Evolutionary conservation across 2,888 invertebrate genomes (phyloP).

Genomic region (Ochropacha duplaris): DNA sequence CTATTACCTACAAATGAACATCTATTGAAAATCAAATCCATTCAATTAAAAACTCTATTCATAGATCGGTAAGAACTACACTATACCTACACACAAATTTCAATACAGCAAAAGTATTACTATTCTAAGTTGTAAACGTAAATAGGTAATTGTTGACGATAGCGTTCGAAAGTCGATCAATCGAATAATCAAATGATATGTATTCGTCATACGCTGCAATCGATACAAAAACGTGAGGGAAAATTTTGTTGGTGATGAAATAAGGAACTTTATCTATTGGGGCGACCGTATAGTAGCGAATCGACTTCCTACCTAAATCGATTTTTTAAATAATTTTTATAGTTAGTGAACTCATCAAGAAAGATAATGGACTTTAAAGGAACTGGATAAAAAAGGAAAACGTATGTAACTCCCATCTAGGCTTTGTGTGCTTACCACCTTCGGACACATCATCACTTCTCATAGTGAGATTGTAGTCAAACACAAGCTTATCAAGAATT

Average conservation of each 20-base stretch:
- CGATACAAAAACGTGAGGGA: constrained; percentile 47
- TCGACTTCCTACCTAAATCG: background rate
- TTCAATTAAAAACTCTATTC: background rate
- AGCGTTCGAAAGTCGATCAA: constrained; percentile 42
- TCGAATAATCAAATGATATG: constrained; percentile 52
- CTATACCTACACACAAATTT: background rate
- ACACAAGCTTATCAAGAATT: too few species aligned
- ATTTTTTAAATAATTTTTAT: background rate
- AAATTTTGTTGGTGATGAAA: constrained; percentile 32
- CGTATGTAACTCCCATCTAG: too few species aligned
- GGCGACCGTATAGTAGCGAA: background rate
- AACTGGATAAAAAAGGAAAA: too few species aligned
- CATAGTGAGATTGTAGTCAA: too few species aligned
- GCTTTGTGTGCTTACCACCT: too few species aligned
- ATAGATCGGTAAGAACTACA: background rate
- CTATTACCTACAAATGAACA: background rate
- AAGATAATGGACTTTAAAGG: too few species aligned
- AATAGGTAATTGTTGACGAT: constrained; percentile 30
- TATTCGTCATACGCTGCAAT: constrained; percentile 41
- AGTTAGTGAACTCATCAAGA: too few species aligned
- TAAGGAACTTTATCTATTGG: constrained; percentile 16
- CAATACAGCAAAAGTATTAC: constrained; percentile 8
- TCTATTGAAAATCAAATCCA: background rate
- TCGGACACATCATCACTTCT: too few species aligned
- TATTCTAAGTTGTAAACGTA: constrained; percentile 37